Percentiles rank a stretch among this genome's conserved stretches.
Evolutionary conservation across 37 sponge, comb jelly and placozoan species (phyloP).

Genomic region (Cliona cf. orientalis): DNA sequence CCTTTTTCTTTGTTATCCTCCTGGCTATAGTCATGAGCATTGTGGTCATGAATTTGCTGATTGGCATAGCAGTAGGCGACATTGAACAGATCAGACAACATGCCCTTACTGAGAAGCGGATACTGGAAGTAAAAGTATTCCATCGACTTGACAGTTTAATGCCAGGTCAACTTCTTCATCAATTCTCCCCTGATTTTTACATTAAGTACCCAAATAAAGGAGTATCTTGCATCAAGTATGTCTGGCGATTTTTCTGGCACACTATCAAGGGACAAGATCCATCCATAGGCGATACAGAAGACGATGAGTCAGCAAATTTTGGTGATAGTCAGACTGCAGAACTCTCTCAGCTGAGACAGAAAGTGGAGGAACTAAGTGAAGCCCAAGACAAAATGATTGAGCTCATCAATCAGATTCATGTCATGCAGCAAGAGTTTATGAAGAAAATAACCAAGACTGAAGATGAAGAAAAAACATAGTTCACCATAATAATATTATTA

Average conservation of each 20-base stretch:
- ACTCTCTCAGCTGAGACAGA: neutral
- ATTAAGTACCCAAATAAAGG: conserved; percentile 45
- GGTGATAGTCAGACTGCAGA: neutral
- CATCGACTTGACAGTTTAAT: conserved; percentile 41
- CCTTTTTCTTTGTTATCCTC: conserved; percentile 66
- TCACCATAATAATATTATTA: neutral
- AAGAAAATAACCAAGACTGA: conserved; percentile 5
- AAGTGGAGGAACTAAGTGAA: conserved; percentile 16
- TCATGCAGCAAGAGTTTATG: neutral
- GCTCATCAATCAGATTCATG: neutral
- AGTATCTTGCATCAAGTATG: neutral
- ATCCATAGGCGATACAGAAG: neutral
- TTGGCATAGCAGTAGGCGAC: conserved; percentile 94
- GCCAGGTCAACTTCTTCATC: conserved; percentile 5
- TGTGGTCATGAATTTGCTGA: conserved; percentile 84
- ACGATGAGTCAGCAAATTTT: neutral
- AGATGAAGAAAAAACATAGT: neutral
- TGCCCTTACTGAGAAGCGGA: conserved; percentile 60
- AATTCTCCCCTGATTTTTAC: neutral
- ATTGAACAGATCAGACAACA: conserved; percentile 73
- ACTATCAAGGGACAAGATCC: conserved; percentile 38
- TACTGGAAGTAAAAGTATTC: conserved; percentile 32
- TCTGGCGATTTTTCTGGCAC: conserved; percentile 45
- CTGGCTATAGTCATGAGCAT: conserved; percentile 75
- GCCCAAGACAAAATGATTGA: neutral